phyloP scores from a whole-genome alignment of 2,113 vertebrate species.

The Oxygymnocypris stewartii region DNA sequence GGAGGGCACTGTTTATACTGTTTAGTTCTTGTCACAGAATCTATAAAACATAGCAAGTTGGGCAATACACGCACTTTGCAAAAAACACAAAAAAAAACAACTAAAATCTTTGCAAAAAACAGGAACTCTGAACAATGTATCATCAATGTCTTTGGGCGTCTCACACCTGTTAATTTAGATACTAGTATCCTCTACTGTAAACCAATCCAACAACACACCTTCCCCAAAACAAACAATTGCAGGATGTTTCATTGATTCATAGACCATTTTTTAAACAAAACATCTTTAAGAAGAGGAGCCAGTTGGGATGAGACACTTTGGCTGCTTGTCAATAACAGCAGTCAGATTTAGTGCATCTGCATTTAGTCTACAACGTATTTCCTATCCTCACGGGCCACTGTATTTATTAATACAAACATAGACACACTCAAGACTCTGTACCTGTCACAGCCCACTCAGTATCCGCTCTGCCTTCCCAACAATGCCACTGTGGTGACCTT shows the following conservation, averaged over 20 bases:
- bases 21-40: no score
- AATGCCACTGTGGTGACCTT: constrained; percentile 73
- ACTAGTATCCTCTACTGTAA: constrained; percentile 4
- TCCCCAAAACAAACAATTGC: constrained; percentile 69
- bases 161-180: constrained; percentile 4
- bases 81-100: not conserved
- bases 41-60: no score
- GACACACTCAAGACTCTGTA: not conserved
- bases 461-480: constrained; percentile 58
- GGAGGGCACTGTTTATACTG: no score
- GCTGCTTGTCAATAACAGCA: constrained; percentile 26
- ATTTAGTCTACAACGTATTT: constrained; percentile 25
- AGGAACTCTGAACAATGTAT: constrained; percentile 27
- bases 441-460: constrained; percentile 60
- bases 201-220: constrained; percentile 48
- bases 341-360: constrained; percentile 1
- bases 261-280: constrained; percentile 72
- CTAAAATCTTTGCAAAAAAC: not conserved
- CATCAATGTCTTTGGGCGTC: not conserved
- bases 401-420: constrained; percentile 23
- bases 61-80: no score
- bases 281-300: constrained; percentile 67
- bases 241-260: constrained; percentile 71
- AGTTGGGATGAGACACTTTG: constrained; percentile 42
- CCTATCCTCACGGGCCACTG: constrained; percentile 42